Evolutionary conservation across 2,113 vertebrate genomes (phyloP).

Genomic region (Psilopsiagon aurifrons): DNA sequence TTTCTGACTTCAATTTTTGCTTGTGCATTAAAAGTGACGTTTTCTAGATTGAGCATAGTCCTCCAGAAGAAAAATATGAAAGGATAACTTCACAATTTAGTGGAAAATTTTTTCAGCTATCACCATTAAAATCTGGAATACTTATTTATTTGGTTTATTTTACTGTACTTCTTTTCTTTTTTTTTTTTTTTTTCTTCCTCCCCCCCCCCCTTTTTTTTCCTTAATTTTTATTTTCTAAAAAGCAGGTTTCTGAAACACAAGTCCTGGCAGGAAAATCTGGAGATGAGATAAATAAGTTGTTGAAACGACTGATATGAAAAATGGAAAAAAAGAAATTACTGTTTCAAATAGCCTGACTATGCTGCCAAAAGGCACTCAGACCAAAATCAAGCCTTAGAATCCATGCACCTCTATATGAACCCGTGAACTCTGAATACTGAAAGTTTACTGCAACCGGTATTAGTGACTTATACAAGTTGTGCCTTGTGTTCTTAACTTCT

Average conservation of each 20-base stretch:
- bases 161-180: neutral
- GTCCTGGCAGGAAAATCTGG: neutral
- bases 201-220: neutral
- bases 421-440: neutral
- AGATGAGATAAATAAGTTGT: neutral
- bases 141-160: neutral
- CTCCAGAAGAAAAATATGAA: neutral
- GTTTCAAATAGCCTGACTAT: neutral
- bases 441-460: neutral
- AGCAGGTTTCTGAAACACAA: neutral
- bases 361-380: neutral
- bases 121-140: neutral
- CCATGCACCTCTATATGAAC: neutral
- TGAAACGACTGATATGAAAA: neutral
- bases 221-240: neutral
- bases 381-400: neutral
- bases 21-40: neutral
- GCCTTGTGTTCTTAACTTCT: neutral
- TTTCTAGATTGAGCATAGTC: neutral
- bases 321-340: neutral
- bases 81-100: neutral
- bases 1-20: neutral
- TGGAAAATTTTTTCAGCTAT: neutral
- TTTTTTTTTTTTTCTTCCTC: fast-evolving
- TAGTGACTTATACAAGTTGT: neutral